A percentile compares a stretch with the other conserved stretches of the same genome.
Evolutionary conservation across 1,140 invertebrate species (phyloP).

Genomic region (Drosophila obscura): DNA sequence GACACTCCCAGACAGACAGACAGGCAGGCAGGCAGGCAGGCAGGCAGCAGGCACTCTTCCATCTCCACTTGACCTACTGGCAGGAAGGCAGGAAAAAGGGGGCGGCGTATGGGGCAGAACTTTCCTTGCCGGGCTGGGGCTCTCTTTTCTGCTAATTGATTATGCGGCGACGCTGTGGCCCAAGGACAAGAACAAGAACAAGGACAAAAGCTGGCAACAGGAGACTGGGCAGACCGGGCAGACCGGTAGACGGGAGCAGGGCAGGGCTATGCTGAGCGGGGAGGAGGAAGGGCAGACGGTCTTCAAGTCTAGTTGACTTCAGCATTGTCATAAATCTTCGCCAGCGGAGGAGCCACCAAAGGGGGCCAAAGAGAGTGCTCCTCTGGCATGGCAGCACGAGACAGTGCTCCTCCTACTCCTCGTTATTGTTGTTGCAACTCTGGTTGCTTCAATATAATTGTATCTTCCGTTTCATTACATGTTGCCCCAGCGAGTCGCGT

Average conservation of each 20-base stretch:
- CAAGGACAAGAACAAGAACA: conserved; percentile 42
- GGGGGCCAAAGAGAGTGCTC: background rate
- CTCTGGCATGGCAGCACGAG: background rate
- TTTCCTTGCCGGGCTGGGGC: conserved; percentile 7
- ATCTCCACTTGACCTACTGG: conserved; percentile 33
- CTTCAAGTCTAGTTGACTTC: conserved; percentile 50
- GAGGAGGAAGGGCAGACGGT: conserved; percentile 21
- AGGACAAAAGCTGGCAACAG: conserved; percentile 10
- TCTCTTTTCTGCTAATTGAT: conserved; percentile 41
- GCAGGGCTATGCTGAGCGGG: background rate
- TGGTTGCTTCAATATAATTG: conserved; percentile 60
- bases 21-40: background rate
- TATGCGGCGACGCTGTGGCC: conserved; percentile 40
- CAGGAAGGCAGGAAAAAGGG: conserved; percentile 18
- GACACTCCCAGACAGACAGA: background rate
- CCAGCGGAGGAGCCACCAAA: conserved; percentile 7
- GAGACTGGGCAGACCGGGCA: background rate
- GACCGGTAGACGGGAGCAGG: background rate
- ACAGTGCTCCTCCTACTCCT: background rate
- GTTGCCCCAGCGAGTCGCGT: conserved; percentile 44
- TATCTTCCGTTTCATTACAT: conserved; percentile 78
- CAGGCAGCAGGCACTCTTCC: background rate
- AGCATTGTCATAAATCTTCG: conserved; percentile 48
- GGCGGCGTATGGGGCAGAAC: conserved; percentile 33
- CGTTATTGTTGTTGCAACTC: conserved; percentile 9